Conservation (phyloP, 2,888 invertebrate species). For the Oscheius sp. region DNA sequence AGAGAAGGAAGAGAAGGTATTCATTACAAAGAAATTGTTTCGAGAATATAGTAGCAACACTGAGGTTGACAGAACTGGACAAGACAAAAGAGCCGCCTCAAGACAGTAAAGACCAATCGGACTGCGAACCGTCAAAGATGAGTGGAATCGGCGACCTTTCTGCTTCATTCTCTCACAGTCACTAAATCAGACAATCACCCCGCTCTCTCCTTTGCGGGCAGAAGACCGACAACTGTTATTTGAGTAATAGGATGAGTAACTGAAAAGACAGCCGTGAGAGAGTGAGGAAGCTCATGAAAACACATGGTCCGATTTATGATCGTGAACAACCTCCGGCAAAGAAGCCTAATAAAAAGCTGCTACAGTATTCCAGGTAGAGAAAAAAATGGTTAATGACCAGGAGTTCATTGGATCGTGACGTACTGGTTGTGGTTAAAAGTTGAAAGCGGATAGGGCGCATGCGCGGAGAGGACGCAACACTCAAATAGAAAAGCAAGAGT, state of each 20-base stretch:
- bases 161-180: neutral
- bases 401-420: conserved; percentile 6
- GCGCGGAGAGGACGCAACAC: conserved; percentile 28
- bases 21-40: neutral
- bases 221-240: neutral
- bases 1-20: neutral
- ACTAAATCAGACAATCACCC: neutral
- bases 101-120: neutral
- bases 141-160: neutral
- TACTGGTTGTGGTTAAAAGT: conserved; percentile 26
- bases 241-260: conserved; percentile 3
- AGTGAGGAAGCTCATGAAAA: neutral
- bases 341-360: too few relatives aligned
- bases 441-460: conserved; percentile 32
- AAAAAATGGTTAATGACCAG: neutral
- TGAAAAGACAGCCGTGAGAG: neutral
- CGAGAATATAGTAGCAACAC: neutral
- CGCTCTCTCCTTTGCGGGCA: neutral
- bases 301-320: neutral
- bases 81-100: neutral
- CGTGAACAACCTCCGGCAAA: too few relatives aligned
- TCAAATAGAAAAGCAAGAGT: conserved; percentile 32
- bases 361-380: neutral
- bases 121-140: neutral
- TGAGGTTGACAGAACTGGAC: neutral